Base-by-base conservation (phyloP, 2,888 invertebrate genomes). In the Coelopa pilipes region DNA sequence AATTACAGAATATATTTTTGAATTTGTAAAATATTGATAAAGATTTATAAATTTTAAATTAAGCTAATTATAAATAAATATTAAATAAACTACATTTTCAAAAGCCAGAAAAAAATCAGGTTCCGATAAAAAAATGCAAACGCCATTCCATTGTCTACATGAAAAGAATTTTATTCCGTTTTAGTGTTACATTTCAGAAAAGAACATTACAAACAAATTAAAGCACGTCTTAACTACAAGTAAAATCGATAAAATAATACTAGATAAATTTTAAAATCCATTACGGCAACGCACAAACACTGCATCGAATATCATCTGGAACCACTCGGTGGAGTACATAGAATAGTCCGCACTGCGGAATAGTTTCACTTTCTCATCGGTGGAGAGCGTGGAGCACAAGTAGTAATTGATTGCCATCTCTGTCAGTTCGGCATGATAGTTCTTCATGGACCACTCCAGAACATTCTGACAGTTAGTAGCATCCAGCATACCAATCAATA, bases 391-490 rank as follows among this genome's bases (percentile, higher is more conserved):
- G 24, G 87, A 82, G 76, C 84, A 86, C 65, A 88, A 79, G 79
- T 86, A 88, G 75, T 82, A 88, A 70, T 85, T 86, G n/a, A 88
- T 87, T 19, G 86, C 82, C 53, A 86, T 85, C 75, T 87, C 87
- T 5, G 85, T 85, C 7, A 88, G 78, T 69, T 87, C 86, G 1
- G 83, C 81, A 74, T 88, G 87, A 59, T 86, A 85, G 77, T 88
- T 87, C 73, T 84, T 85, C 68, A 88, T 75, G 1, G 88, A 84
- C 87, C 87, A 88, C 72, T 88, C 87, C 53, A 88, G 81, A 45
- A 87, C 78, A 11, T 82, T 82, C 53, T 85, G 78, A 34, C 87
- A 86, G 74, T 85, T 87, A 5, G 80, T 80, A 7, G 83, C 80
- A 75, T 84, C 82, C 47, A 88, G 77, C 49, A 83, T 77, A 12